A percentile compares a stretch with the other conserved stretches of the same genome.
phyloP scores from a whole-genome alignment of 2,888 invertebrate genomes.

The Andrena praecox region DNA sequence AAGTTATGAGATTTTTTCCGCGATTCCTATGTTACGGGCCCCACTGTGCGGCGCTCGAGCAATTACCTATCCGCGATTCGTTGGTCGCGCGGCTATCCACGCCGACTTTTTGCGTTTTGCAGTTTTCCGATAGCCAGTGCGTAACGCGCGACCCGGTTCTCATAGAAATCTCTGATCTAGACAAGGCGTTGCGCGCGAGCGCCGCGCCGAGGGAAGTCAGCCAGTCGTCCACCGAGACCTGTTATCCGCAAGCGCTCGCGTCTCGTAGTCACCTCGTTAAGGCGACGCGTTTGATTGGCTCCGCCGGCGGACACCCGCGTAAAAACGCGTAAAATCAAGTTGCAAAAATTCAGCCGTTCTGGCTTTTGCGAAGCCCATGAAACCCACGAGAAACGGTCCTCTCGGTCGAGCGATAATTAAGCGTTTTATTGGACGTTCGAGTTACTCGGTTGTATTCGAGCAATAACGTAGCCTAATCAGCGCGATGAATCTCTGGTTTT shows the following conservation, averaged over 20 bases:
- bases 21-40: too few relatives aligned
- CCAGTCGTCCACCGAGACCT: not conserved
- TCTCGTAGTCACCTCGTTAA: constrained; percentile 71
- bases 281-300: constrained; percentile 69
- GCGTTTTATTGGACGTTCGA: constrained; percentile 42
- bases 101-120: constrained; percentile 34
- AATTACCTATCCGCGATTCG: constrained; percentile 61
- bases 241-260: too few relatives aligned
- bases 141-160: constrained; percentile 39
- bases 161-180: constrained; percentile 36
- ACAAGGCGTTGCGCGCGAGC: constrained; percentile 26
- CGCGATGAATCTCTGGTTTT: constrained; percentile 35
- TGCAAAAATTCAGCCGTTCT: constrained; percentile 15
- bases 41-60: constrained; percentile 7
- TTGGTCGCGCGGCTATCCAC: constrained; percentile 36
- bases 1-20: too few relatives aligned
- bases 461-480: constrained; percentile 45
- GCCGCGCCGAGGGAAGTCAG: not conserved
- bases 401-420: constrained; percentile 34
- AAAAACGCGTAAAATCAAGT: constrained; percentile 16
- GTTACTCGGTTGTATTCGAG: constrained; percentile 13
- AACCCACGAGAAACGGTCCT: constrained; percentile 28
- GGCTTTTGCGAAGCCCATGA: constrained; percentile 23
- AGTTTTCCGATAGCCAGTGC: constrained; percentile 50
- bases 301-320: constrained; percentile 24